A percentile compares a stretch with the other conserved stretches of the same genome.
These are phyloP conservation scores for Neuroscelio doddi DNA, from an alignment of 2,888 invertebrate species.

Conservation along the genomic window DNA sequence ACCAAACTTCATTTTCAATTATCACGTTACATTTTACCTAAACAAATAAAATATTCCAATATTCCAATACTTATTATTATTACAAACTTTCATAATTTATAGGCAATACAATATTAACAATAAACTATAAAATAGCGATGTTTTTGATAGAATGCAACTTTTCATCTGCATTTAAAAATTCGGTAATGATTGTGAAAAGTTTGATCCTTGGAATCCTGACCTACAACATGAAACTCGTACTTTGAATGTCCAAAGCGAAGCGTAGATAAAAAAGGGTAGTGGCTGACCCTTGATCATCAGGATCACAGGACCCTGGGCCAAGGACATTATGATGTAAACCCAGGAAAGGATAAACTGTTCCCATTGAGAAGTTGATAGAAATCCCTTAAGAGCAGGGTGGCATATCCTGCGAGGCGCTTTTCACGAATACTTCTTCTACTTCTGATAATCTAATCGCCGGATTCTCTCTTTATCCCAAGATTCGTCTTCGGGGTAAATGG, in stretches of 20 bases:
- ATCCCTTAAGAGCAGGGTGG: conserved; percentile 60
- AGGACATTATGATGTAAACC: conserved; percentile 37
- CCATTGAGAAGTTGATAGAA: conserved; percentile 51
- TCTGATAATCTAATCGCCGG: conserved; percentile 35
- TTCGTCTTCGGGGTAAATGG: conserved; percentile 40
- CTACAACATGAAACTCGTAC: conserved; percentile 23
- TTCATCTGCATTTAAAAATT: too few species aligned
- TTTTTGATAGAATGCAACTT: too few species aligned
- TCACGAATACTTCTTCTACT: conserved; percentile 28
- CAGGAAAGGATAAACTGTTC: conserved; percentile 42
- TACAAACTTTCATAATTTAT: too few species aligned
- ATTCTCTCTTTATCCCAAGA: conserved; percentile 49
- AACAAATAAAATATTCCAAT: too few species aligned
- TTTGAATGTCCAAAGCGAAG: conserved; percentile 24
- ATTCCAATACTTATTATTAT: too few species aligned
- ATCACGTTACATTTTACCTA: too few species aligned
- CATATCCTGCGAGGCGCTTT: conserved; percentile 47
- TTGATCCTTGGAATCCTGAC: conserved; percentile 25
- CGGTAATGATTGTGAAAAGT: too few species aligned
- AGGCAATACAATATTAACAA: too few species aligned
- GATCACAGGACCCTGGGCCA: conserved; percentile 59
- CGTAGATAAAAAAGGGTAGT: conserved; percentile 66
- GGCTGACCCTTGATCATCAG: conserved; percentile 69
- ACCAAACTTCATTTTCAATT: neutral
- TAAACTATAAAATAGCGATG: too few species aligned